phyloP scores from a whole-genome alignment of 2,888 invertebrate genomes.

The Prosopocoilus inquinatus region DNA sequence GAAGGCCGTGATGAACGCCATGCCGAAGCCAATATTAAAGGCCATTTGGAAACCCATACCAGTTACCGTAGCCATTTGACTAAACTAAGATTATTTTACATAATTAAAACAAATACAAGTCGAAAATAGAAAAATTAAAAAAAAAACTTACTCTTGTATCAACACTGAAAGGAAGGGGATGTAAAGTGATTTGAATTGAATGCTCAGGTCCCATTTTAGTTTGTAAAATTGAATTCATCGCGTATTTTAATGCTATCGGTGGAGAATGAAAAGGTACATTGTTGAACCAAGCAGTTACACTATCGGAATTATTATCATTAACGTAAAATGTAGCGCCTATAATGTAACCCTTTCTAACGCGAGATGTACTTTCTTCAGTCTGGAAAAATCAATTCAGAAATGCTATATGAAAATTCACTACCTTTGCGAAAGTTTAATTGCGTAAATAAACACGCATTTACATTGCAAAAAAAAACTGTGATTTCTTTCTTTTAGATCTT shows the following conservation, averaged over 20 bases:
- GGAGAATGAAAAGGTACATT: conserved; percentile 74
- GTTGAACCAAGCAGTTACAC: conserved; percentile 67
- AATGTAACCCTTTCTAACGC: conserved; percentile 45
- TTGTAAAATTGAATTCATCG: conserved; percentile 61
- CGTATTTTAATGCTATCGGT: conserved; percentile 61
- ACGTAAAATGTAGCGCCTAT: conserved; percentile 56
- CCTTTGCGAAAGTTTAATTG: too few species aligned
- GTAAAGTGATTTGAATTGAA: conserved; percentile 57
- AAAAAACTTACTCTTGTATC: conserved; percentile 55
- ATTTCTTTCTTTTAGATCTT: too few species aligned
- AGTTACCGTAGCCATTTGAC: conserved; percentile 39
- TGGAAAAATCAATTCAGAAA: conserved; percentile 9
- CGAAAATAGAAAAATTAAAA: background rate
- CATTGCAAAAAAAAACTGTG: too few species aligned
- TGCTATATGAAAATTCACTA: too few species aligned
- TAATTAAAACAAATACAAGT: background rate
- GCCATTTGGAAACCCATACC: conserved; percentile 59
- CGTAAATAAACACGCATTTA: too few species aligned
- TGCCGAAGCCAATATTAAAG: conserved; percentile 69
- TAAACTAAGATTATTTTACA: conserved; percentile 41
- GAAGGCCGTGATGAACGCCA: conserved; percentile 67
- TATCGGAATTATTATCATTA: conserved; percentile 20
- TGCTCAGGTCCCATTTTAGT: conserved; percentile 28
- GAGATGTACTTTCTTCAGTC: conserved; percentile 27
- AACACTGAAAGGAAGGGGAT: conserved; percentile 66